phyloP scores from a whole-genome alignment of 2,797 vertebrate genomes.

The Hylomyscus alleni region DNA sequence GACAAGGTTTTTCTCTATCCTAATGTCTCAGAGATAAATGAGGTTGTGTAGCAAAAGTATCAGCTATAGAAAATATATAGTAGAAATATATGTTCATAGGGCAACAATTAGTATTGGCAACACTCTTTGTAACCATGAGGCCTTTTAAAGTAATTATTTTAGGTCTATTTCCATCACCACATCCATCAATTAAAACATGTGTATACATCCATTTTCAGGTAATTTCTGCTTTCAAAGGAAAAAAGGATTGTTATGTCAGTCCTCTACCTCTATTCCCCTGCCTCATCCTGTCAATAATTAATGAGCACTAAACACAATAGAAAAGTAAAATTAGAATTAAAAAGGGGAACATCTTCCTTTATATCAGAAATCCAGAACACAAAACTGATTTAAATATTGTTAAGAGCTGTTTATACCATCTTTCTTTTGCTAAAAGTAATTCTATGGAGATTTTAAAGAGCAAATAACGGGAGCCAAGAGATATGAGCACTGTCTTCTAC shows the following conservation, averaged over 20 bases:
- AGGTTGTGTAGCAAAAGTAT: background rate
- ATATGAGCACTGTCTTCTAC: background rate
- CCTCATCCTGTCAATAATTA: slow-evolving; percentile 1
- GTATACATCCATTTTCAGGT: slow-evolving; percentile 61
- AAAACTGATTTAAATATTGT: background rate
- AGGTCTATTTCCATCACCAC: slow-evolving; percentile 32
- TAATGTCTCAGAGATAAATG: slow-evolving; percentile 15
- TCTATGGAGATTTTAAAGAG: background rate
- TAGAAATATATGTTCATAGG: slow-evolving; percentile 4
- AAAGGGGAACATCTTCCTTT: background rate
- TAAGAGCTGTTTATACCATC: background rate
- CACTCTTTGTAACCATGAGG: background rate
- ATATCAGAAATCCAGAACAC: background rate
- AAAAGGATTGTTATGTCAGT: slow-evolving; percentile 16
- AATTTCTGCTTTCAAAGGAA: slow-evolving; percentile 27
- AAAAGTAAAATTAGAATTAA: slow-evolving; percentile 48
- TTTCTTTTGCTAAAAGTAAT: background rate
- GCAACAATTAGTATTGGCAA: slow-evolving; percentile 1
- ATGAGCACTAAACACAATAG: background rate
- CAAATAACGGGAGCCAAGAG: background rate
- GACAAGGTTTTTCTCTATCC: background rate
- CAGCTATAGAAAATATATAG: slow-evolving; percentile 20
- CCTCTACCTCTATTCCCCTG: background rate
- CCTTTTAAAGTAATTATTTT: slow-evolving; percentile 29
- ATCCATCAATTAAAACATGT: slow-evolving; percentile 61